Evolutionary conservation across 1,140 invertebrate species (phyloP).

Genomic region (Tetragnatha versicolor): DNA sequence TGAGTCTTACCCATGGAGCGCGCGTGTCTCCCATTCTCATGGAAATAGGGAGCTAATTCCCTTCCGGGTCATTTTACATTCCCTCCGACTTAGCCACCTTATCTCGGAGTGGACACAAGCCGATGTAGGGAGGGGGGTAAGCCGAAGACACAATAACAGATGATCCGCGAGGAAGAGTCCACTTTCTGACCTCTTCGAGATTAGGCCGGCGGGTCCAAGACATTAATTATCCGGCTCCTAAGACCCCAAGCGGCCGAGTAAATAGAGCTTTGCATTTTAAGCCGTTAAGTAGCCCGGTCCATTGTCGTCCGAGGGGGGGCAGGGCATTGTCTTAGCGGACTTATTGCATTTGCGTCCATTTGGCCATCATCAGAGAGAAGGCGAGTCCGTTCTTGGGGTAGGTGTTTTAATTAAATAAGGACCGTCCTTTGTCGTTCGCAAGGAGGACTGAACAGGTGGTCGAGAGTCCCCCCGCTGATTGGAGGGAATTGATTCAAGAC

Average conservation of each 20-base stretch:
- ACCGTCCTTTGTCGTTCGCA: not conserved
- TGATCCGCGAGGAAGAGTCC: constrained; percentile 13
- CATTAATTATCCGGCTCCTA: constrained; percentile 23
- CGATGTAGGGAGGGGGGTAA: not conserved
- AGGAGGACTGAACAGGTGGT: not conserved
- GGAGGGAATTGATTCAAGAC: too few species aligned
- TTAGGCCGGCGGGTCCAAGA: constrained; percentile 44
- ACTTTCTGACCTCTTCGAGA: constrained; percentile 30
- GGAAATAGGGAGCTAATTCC: too few species aligned
- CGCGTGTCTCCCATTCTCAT: too few species aligned
- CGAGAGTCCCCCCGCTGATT: not conserved
- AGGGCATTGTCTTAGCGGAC: constrained; percentile 7
- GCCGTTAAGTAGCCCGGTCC: constrained; percentile 43
- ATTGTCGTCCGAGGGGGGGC: too few species aligned
- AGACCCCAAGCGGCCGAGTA: not conserved
- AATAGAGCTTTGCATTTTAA: constrained; percentile 23
- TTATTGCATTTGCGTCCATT: not conserved
- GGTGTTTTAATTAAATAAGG: not conserved
- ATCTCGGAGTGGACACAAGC: constrained; percentile 1
- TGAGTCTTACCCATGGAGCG: too few species aligned
- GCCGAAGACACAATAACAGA: constrained; percentile 26
- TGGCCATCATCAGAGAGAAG: not conserved
- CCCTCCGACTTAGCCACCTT: too few species aligned
- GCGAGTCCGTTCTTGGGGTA: not conserved
- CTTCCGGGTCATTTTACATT: too few species aligned